Evolutionary conservation across 2,888 invertebrate species (phyloP).

Genomic region (Augochlorella aurata): DNA sequence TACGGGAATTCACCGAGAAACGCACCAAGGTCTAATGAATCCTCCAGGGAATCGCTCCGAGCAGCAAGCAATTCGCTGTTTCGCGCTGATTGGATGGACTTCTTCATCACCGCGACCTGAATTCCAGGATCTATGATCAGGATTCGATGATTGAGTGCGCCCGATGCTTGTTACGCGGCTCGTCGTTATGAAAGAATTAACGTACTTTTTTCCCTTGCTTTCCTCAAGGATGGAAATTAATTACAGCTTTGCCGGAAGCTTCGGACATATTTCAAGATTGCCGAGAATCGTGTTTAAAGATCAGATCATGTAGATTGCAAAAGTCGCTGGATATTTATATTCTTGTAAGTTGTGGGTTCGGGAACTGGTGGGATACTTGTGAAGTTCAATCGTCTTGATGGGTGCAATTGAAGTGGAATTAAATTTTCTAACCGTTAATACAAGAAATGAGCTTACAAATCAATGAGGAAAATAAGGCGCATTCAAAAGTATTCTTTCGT

Average conservation of each 20-base stretch:
- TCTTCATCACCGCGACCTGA: background rate
- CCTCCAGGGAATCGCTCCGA: slow-evolving; percentile 5
- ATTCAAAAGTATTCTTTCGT: no score
- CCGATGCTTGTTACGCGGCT: background rate
- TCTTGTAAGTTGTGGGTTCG: no score
- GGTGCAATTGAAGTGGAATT: no score
- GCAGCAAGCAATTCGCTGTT: background rate
- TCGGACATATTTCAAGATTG: no score
- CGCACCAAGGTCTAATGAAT: slow-evolving; percentile 10
- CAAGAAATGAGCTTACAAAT: no score
- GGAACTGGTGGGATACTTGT: no score
- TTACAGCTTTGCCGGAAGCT: background rate
- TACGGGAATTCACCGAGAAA: background rate
- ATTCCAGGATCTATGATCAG: background rate
- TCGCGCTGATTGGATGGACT: background rate
- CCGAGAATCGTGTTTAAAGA: no score
- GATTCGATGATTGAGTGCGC: background rate
- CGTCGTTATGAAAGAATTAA: background rate
- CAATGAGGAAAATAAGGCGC: no score
- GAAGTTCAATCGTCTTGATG: no score
- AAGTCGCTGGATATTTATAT: background rate
- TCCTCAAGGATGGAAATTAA: background rate
- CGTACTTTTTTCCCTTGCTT: background rate
- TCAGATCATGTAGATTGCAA: no score
- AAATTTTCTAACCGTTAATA: no score